These are phyloP conservation scores for Drosophila dives DNA, from an alignment of 2,888 invertebrate species.

Conservation along the genomic window DNA sequence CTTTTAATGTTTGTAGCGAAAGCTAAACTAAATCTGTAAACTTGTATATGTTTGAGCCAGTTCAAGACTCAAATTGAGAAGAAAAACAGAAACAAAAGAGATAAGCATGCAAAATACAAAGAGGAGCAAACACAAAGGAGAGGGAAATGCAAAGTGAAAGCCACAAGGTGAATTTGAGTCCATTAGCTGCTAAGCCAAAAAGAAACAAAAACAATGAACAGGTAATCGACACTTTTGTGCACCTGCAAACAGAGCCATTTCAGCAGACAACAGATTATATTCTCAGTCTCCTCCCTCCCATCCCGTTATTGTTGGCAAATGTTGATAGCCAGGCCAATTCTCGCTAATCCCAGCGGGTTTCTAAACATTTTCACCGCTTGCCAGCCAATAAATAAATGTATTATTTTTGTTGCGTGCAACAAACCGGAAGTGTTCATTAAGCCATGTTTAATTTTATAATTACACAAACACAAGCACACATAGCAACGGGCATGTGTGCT, in stretches of 20 bases:
- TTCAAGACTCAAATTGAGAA: conserved; percentile 6
- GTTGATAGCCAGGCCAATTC: conserved; percentile 45
- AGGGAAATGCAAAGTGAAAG: conserved; percentile 48
- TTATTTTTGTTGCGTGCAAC: conserved; percentile 16
- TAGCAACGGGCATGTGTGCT: background rate
- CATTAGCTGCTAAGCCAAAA: conserved; percentile 69
- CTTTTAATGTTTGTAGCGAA: conserved; percentile 53
- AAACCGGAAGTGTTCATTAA: conserved; percentile 55
- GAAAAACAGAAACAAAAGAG: conserved; percentile 8
- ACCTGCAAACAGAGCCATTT: conserved; percentile 60
- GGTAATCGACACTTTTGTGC: conserved; percentile 52
- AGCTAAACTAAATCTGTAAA: conserved; percentile 42
- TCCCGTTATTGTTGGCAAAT: conserved; percentile 37
- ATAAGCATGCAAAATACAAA: conserved; percentile 19
- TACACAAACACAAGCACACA: conserved; percentile 17
- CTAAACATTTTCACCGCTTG: conserved; percentile 22
- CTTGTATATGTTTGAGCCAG: conserved; percentile 38
- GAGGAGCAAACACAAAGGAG: conserved; percentile 9
- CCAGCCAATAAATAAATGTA: conserved; percentile 50
- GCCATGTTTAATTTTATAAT: conserved; percentile 60
- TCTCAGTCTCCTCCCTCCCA: background rate
- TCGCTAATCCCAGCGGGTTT: conserved; percentile 17
- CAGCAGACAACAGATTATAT: conserved; percentile 19
- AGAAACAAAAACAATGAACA: conserved; percentile 40
- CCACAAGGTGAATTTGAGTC: conserved; percentile 63